Evolutionary conservation across 2,797 vertebrate species (phyloP), one percentile per base, ranked within the genome.

Genomic region (Artibeus jamaicensis): DNA sequence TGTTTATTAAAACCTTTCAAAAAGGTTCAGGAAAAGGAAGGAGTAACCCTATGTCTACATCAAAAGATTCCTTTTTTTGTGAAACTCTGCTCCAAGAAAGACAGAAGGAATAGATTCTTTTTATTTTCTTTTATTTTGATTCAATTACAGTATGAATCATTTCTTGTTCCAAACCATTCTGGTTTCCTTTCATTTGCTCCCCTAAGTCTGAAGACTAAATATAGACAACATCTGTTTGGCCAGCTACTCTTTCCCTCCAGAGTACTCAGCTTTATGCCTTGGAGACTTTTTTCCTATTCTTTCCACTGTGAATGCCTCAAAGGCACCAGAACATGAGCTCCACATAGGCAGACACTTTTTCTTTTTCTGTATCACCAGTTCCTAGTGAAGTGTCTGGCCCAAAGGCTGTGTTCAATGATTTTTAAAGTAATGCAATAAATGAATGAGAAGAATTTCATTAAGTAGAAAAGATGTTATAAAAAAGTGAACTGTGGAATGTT

Each of bases 151-250:
- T 59, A 83, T 39, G 24, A 81, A 81, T 62, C 15, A 76, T 74
- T 82, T 79, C 67, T 86, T 93, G 22, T 86, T 83, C 68, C 55
- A 89, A 74, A 68, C 85, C 46, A 90, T 65, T 86, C 59, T 86
- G 22, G 14, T 91, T 96, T 82, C 37, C 37, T 88, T 86, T 71
- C 22, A 42, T 62, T 76, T 86, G 70, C 48, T 55, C 24, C 3
- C 2, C n/a, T 39, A 82, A 86, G 53, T 83, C 76, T 71, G 22
- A 87, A 78, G 44, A 76, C 50, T 82, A 62, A 86, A 89, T 29
- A 77, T 42, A 82, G 26, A 42, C 14, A 55, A 82, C 32, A 44
- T 89, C 34, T 68, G 18, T 62, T 85, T 79, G 42, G 18, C 34
- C 86, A 81, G 29, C n/a, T 76, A 74, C 65, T 73, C 42, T 22